Evolutionary conservation across 2,888 invertebrate species (phyloP), one percentile per base, ranked within the genome.

Genomic region (Pseudococcus viburni): DNA sequence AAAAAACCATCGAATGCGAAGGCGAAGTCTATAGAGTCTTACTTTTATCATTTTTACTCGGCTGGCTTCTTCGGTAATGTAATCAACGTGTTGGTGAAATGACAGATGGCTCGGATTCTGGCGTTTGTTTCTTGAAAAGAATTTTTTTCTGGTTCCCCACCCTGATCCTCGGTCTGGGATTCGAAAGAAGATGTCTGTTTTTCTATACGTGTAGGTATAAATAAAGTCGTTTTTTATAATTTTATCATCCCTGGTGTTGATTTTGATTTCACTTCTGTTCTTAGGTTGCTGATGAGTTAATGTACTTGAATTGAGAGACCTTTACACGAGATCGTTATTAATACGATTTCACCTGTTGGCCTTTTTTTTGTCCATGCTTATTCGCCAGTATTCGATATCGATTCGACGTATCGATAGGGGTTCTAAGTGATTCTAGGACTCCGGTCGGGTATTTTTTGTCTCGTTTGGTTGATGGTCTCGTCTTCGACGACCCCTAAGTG

Each of bases 71-170:
- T 19, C 2, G 42, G 86, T 59, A 86, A 86, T 46, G 64, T 64
- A 59, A 85, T 86, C 86, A 86, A 33, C 55, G 59, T 64, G 68
- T 64, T 86, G 42, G 42, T 51, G 17, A 39, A 73, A 86, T 86
- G 86, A 86, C 86, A 86, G 86, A 86, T 86, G 86, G 86, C 33
- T 86, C 59, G 42, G 68, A 55, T 55, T n/a, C 55, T 55, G 55
- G n/a, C n/a, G 55, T 55, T 0, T n/a, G 9, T 59, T 86, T 46
- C 2, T 42, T 68, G 77, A 33, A 33, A 33, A 33, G 15, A 7
- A 5, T 55, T 15, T 17, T 15, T 15, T n/a, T 4, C n/a, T 5
- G 55, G 0, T n/a, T 17, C 55, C 55, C 55, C n/a, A 12, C 1
- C 8, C 48, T 0, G 1, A 0, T 9, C 15, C 15, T 51, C 12